Conservation (phyloP, 2,113 vertebrate species). For the Hyla sarda region DNA sequence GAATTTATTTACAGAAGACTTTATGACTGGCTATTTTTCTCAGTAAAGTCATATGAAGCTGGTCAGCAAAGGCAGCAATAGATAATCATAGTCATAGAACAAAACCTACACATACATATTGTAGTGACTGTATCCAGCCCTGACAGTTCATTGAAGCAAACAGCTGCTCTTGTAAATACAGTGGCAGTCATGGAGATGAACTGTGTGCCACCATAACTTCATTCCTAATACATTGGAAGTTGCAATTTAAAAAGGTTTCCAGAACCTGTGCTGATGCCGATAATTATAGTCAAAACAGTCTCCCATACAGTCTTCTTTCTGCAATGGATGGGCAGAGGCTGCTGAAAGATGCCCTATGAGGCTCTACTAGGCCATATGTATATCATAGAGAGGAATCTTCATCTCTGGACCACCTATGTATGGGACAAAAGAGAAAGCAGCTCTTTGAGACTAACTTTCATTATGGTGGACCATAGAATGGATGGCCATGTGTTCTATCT, state of each 20-base stretch:
- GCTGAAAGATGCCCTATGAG: no score
- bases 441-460: no score
- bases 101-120: background rate
- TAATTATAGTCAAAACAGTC: background rate
- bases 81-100: background rate
- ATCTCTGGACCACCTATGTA: no score
- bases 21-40: background rate
- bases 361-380: no score
- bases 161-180: background rate
- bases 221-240: background rate
- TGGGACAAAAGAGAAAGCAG: no score
- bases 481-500: no score
- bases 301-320: background rate
- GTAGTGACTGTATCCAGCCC: background rate
- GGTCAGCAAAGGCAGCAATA: background rate
- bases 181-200: background rate
- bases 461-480: no score
- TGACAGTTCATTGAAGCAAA: background rate
- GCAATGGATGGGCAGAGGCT: background rate
- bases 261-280: background rate
- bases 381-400: no score
- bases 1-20: background rate
- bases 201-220: background rate
- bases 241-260: background rate
- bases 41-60: background rate